A percentile compares a stretch with the other conserved stretches of the same genome.
phyloP scores from a whole-genome alignment of 1,140 invertebrate genomes.

The Drosophila nasuta region DNA sequence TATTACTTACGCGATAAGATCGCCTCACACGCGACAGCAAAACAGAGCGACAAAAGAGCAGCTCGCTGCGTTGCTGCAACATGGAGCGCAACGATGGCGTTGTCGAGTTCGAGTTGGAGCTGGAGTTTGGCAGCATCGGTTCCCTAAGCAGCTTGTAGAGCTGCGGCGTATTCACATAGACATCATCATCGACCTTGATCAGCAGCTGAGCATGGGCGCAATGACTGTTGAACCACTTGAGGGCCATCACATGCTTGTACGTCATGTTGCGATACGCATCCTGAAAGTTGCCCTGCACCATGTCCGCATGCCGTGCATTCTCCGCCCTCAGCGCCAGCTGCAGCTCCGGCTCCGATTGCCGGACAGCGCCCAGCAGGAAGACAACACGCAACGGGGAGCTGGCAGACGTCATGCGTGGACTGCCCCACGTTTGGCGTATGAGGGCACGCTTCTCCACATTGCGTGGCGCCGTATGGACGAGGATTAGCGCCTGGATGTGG shows the following conservation, averaged over 20 bases:
- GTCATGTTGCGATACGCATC: constrained; percentile 94
- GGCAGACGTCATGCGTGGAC: constrained; percentile 38
- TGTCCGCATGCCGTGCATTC: constrained; percentile 87
- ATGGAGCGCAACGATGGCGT: constrained; percentile 16
- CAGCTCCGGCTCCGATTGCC: constrained; percentile 44
- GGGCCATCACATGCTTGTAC: constrained; percentile 93
- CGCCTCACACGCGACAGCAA: constrained; percentile 86
- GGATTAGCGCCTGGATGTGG: constrained; percentile 86
- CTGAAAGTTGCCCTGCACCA: constrained; percentile 92
- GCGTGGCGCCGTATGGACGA: constrained; percentile 89
- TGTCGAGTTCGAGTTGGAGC: not conserved
- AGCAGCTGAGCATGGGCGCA: constrained; percentile 90
- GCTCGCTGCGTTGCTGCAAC: constrained; percentile 75
- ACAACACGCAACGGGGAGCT: constrained; percentile 86
- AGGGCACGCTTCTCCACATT: constrained; percentile 87
- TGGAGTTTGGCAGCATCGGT: constrained; percentile 16
- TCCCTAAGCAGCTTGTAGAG: constrained; percentile 87
- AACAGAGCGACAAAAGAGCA: constrained; percentile 87
- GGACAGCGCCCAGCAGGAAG: constrained; percentile 89
- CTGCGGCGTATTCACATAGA: constrained; percentile 90
- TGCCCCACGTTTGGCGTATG: constrained; percentile 90
- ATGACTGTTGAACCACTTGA: constrained; percentile 92
- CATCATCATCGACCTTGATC: constrained; percentile 92
- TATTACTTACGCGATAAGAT: constrained; percentile 85
- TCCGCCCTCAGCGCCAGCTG: constrained; percentile 87